Conservation (phyloP, 2,797 vertebrate species). For the Sebastes cheni region DNA sequence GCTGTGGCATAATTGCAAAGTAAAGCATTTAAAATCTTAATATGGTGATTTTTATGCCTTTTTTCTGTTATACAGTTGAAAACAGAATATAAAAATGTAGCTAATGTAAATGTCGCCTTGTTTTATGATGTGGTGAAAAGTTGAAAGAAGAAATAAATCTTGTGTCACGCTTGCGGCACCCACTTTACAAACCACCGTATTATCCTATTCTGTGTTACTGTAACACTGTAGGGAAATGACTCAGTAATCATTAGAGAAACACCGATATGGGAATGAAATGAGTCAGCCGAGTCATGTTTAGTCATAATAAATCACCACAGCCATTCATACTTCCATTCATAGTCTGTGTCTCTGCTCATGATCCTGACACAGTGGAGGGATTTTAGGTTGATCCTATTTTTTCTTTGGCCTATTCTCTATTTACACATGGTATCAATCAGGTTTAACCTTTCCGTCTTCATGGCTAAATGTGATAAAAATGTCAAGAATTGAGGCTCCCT, state of each 20-base stretch:
- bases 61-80: not conserved
- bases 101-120: not conserved
- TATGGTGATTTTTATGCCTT: not conserved
- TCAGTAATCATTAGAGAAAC: constrained; percentile 24
- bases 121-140: not conserved
- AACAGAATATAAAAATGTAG: not conserved
- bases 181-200: not conserved
- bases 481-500: not conserved
- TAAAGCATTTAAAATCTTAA: not conserved
- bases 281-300: constrained; percentile 21
- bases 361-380: not conserved
- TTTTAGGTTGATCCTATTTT: not conserved
- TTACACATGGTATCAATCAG: not conserved
- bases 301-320: constrained; percentile 14
- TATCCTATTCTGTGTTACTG: not conserved
- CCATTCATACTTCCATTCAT: not conserved
- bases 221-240: not conserved
- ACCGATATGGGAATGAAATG: constrained; percentile 3
- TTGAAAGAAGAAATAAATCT: not conserved
- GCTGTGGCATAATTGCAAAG: not conserved
- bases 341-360: not conserved
- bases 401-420: not conserved
- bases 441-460: not conserved
- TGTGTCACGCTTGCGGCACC: not conserved
- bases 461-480: not conserved